A percentile compares a stretch with the other conserved stretches of the same genome.
Conservation (phyloP, 2,888 invertebrate species). For the Lochmaea crataegi region DNA sequence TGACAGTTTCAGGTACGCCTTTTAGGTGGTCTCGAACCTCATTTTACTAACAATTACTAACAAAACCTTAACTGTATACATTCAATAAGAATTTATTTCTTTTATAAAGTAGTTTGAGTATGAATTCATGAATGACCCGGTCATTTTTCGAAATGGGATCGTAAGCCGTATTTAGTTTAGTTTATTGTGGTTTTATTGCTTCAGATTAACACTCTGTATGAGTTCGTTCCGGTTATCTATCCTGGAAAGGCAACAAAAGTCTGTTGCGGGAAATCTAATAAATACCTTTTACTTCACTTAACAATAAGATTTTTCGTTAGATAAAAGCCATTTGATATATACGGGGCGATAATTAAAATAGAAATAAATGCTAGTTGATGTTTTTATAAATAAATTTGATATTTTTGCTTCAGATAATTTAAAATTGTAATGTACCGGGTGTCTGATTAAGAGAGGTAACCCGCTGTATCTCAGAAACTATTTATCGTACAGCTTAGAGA, state of each 20-base stretch:
- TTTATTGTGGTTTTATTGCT: slow-evolving; percentile 17
- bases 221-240: slow-evolving; percentile 1
- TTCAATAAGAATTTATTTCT: not conserved
- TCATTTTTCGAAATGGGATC: not conserved
- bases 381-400: no score
- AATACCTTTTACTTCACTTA: not conserved
- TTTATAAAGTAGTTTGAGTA: not conserved
- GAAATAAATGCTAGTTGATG: no score
- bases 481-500: no score
- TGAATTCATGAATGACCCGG: not conserved
- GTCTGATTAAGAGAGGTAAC: no score
- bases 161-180: not conserved
- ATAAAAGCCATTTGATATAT: not conserved
- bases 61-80: not conserved
- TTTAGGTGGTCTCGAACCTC: slow-evolving; percentile 4
- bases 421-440: no score
- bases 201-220: slow-evolving; percentile 15
- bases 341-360: no score
- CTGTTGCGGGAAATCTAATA: not conserved
- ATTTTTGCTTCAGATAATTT: no score
- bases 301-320: not conserved
- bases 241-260: not conserved
- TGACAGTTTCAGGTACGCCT: slow-evolving; percentile 7
- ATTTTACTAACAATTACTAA: slow-evolving; percentile 2
- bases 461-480: no score